A percentile compares a stretch with the other conserved stretches of the same genome.
Evolutionary conservation across 2,888 invertebrate genomes (phyloP).

Genomic region (Drosophila engyochracea): DNA sequence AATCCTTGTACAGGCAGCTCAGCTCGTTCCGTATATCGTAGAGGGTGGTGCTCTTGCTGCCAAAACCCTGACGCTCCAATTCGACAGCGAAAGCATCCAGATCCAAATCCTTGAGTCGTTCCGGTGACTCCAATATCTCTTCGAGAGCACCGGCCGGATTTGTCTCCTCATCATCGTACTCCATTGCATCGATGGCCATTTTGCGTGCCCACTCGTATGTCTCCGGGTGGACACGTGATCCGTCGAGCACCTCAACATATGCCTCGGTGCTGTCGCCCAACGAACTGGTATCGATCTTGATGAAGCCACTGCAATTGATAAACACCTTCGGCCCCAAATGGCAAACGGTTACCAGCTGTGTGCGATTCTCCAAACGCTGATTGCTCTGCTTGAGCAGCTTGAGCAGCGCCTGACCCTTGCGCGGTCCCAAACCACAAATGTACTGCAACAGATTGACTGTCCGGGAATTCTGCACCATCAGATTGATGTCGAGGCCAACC

Average conservation of each 20-base stretch:
- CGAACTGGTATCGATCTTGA: slow-evolving; percentile 98
- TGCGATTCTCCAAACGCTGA: slow-evolving; percentile 96
- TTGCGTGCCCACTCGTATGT: slow-evolving; percentile 99
- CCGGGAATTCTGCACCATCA: slow-evolving; percentile 95
- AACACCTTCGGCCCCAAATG: slow-evolving; percentile 99
- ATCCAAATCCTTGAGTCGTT: slow-evolving; percentile 97
- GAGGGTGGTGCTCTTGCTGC: slow-evolving; percentile 96
- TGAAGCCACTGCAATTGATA: slow-evolving; percentile 99
- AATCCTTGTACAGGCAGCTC: slow-evolving; percentile 96
- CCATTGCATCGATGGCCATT: slow-evolving; percentile 99
- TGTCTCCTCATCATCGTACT: slow-evolving; percentile 98
- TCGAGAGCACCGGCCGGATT: slow-evolving; percentile 99
- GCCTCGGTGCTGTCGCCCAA: slow-evolving; percentile 97
- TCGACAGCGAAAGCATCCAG: slow-evolving; percentile 99
- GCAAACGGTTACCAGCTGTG: slow-evolving; percentile 97
- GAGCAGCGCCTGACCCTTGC: slow-evolving; percentile 95
- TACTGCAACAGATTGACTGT: slow-evolving; percentile 97
- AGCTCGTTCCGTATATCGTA: slow-evolving; percentile 99
- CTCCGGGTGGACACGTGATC: slow-evolving; percentile 99
- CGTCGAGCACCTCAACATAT: slow-evolving; percentile 97
- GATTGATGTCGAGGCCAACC: slow-evolving; percentile 98
- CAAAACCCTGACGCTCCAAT: slow-evolving; percentile 95
- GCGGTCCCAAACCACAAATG: slow-evolving; percentile 97
- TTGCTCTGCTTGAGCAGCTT: slow-evolving; percentile 96
- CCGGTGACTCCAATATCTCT: slow-evolving; percentile 98